phyloP scores from a whole-genome alignment of 2,113 vertebrate genomes.

The Telmatochromis sp. region DNA sequence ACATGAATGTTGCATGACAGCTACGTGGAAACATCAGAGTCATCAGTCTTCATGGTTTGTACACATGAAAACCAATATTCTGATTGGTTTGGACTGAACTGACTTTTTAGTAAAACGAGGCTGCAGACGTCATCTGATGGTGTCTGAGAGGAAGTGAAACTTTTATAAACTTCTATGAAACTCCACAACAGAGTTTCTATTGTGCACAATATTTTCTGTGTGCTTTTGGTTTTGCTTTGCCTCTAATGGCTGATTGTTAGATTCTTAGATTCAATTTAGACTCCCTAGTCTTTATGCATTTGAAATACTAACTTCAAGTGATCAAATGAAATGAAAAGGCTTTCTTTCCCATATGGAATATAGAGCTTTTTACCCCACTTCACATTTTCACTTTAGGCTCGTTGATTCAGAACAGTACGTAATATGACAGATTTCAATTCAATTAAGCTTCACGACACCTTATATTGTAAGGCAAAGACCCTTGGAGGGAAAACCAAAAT shows the following conservation, averaged over 20 bases:
- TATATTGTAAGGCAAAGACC: background rate
- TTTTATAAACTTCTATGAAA: background rate
- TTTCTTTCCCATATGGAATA: background rate
- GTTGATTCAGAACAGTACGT: background rate
- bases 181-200: background rate
- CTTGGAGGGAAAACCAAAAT: background rate
- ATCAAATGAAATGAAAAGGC: background rate
- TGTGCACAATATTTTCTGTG: background rate
- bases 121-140: background rate
- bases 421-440: background rate
- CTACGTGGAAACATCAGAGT: background rate
- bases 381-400: background rate
- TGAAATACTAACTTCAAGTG: background rate
- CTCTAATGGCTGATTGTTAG: background rate
- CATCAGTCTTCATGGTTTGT: background rate
- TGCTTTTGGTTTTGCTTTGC: background rate
- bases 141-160: background rate
- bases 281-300: background rate
- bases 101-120: background rate
- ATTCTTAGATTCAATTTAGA: background rate
- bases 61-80: background rate
- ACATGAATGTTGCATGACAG: background rate
- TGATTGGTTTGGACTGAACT: background rate
- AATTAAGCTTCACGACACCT: background rate
- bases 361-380: background rate